Evolutionary conservation across 2,113 vertebrate species (phyloP).

Genomic region (Brienomyrus longianalis): DNA sequence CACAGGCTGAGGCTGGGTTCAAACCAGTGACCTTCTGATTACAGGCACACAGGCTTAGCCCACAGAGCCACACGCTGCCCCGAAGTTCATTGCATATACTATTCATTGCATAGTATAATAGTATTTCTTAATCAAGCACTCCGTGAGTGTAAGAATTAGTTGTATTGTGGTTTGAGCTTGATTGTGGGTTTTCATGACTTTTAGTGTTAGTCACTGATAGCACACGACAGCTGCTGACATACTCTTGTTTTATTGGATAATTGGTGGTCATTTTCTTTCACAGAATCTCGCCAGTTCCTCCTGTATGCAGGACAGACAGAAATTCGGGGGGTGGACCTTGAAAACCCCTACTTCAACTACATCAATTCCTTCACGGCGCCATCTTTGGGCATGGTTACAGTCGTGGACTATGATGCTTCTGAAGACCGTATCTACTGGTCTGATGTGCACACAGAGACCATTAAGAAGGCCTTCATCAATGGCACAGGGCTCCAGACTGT

Average conservation of each 20-base stretch:
- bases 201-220: not conserved
- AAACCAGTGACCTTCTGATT: too few species aligned
- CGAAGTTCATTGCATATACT: too few species aligned
- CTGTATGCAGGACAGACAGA: constrained; percentile 94
- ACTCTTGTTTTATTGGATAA: not conserved
- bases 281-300: constrained; percentile 93
- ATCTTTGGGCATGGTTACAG: constrained; percentile 90
- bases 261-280: not conserved
- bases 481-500: constrained; percentile 91
- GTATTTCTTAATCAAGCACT: not conserved
- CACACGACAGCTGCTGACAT: not conserved
- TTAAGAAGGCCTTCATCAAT: constrained; percentile 94
- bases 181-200: not conserved
- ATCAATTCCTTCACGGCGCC: constrained; percentile 98
- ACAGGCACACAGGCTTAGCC: too few species aligned
- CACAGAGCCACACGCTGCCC: too few species aligned
- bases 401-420: constrained; percentile 84
- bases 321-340: constrained; percentile 90
- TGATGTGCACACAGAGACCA: constrained; percentile 88
- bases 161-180: not conserved
- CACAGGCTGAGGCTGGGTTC: too few species aligned
- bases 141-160: not conserved
- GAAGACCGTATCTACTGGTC: constrained; percentile 97
- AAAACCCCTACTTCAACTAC: constrained; percentile 96
- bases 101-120: not conserved